Conservation (phyloP, 1,140 invertebrate genomes). For the Mizuhopecten yessoensis region DNA sequence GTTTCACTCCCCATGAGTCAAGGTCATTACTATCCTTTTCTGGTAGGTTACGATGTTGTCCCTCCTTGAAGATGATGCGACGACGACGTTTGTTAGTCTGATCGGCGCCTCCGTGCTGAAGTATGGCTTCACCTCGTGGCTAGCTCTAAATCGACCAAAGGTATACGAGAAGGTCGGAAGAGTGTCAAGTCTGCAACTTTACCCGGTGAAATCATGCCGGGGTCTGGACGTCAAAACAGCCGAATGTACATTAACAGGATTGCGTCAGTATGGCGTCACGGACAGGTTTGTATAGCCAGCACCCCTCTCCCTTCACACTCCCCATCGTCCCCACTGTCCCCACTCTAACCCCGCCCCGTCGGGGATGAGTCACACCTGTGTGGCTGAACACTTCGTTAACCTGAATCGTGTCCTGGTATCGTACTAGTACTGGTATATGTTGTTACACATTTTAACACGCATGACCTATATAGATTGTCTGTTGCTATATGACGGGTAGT, state of each 20-base stretch:
- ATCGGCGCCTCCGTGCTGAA: constrained; percentile 66
- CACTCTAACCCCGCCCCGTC: no score
- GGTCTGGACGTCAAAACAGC: constrained; percentile 70
- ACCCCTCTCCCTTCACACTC: no score
- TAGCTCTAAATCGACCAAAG: constrained; percentile 49
- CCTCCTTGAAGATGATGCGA: constrained; percentile 24
- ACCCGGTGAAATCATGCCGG: constrained; percentile 79
- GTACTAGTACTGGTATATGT: no score
- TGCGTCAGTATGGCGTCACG: constrained; percentile 64
- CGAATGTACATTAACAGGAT: constrained; percentile 72
- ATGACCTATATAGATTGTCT: no score
- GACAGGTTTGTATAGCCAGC: constrained; percentile 70
- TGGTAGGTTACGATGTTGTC: not conserved
- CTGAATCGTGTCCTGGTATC: no score
- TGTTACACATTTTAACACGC: no score
- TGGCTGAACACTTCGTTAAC: no score
- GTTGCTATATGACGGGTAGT: no score
- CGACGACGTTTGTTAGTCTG: constrained; percentile 61
- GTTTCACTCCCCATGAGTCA: no score
- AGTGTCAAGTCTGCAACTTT: constrained; percentile 70
- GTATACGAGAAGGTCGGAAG: constrained; percentile 65
- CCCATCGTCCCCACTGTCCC: no score
- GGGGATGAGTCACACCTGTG: no score
- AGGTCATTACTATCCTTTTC: not conserved
- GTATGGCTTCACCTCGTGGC: constrained; percentile 45